Conservation (phyloP, 2,797 vertebrate species). For the Spondyliosoma cantharus region DNA sequence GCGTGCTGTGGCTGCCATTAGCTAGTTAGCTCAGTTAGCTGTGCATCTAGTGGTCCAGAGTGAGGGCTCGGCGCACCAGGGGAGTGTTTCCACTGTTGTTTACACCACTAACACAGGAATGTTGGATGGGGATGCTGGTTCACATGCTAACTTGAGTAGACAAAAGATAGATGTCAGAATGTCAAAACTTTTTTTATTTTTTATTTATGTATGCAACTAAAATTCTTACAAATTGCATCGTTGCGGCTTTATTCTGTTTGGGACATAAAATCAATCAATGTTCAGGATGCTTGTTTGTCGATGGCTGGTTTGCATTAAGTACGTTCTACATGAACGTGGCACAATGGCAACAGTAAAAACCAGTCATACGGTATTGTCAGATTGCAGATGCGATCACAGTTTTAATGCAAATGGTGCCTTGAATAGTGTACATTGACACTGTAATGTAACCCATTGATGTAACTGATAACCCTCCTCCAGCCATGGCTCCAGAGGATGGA, state of each 20-base stretch:
- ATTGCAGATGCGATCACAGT: neutral
- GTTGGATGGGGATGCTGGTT: no score
- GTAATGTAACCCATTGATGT: slow-evolving; percentile 50
- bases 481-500: slow-evolving; percentile 83
- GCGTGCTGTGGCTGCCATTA: no score
- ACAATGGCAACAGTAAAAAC: neutral
- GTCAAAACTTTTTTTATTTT: no score
- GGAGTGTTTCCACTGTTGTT: neutral
- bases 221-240: no score
- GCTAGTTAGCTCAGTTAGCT: no score
- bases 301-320: neutral
- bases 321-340: neutral
- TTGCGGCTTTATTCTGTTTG: neutral
- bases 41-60: no score
- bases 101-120: neutral
- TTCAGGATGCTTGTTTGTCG: neutral
- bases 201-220: no score
- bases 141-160: no score
- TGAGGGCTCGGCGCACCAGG: no score
- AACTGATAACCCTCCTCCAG: slow-evolving; percentile 66
- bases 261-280: neutral
- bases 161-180: no score
- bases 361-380: neutral
- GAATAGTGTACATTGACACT: slow-evolving; percentile 10
- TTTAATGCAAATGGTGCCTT: neutral